These are phyloP conservation scores for Staurois parvus DNA, from an alignment of 2,797 vertebrate species.

Conservation along the genomic window DNA sequence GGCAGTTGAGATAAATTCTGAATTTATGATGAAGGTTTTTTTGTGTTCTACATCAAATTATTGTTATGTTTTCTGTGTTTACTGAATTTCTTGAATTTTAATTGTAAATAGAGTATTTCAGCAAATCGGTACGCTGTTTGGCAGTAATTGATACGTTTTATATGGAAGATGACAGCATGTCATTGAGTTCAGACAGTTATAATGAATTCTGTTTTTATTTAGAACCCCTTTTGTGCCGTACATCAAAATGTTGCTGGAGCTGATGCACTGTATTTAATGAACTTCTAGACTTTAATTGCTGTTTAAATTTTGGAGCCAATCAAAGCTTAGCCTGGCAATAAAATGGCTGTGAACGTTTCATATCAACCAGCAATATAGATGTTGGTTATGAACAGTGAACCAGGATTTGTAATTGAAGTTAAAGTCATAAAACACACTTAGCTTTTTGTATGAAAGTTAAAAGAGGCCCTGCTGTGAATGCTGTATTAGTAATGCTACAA, in stretches of 20 bases:
- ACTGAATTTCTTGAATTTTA: neutral
- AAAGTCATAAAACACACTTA: neutral
- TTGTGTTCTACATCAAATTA: neutral
- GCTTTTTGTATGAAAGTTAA: neutral
- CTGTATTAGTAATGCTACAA: neutral
- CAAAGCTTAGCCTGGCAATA: conserved; percentile 4
- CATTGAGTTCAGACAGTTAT: neutral
- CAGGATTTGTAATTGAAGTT: neutral
- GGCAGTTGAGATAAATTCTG: neutral
- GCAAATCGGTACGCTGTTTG: neutral
- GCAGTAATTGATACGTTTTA: conserved; percentile 33
- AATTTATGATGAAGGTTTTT: neutral
- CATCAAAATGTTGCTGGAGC: conserved; percentile 8
- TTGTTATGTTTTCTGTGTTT: neutral
- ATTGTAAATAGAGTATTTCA: neutral
- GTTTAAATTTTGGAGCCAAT: neutral
- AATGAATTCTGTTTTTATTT: conserved; percentile 8
- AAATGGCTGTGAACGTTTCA: neutral
- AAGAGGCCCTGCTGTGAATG: neutral
- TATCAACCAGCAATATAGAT: neutral
- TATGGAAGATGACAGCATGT: conserved; percentile 26
- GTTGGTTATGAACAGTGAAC: neutral
- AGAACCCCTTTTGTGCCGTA: neutral
- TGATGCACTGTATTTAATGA: neutral
- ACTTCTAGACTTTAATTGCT: conserved; percentile 9